Evolutionary conservation across 2,888 invertebrate genomes (phyloP).

Genomic region (Esperia sulphurella): DNA sequence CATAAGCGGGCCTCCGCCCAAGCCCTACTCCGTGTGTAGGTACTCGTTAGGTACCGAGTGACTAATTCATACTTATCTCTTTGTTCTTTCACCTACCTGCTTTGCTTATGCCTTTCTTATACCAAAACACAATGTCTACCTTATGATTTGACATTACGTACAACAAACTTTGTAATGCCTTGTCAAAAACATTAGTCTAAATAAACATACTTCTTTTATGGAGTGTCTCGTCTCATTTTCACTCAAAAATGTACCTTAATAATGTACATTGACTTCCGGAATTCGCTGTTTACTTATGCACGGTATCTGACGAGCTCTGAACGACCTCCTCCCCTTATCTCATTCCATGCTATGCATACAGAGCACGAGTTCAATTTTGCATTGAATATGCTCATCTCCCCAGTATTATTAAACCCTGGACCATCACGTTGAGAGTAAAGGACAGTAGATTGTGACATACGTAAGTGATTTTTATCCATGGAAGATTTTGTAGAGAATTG

Average conservation of each 20-base stretch:
- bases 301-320: slow-evolving; percentile 37
- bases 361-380: slow-evolving; percentile 49
- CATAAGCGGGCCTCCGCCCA: slow-evolving; percentile 64
- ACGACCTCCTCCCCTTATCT: slow-evolving; percentile 37
- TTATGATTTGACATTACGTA: too few relatives aligned
- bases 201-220: slow-evolving; percentile 2
- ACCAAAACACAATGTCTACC: too few relatives aligned
- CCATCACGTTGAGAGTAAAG: slow-evolving; percentile 16
- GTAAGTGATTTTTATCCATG: too few relatives aligned
- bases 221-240: neutral
- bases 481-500: too few relatives aligned
- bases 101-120: too few relatives aligned
- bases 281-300: slow-evolving; percentile 56
- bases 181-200: neutral
- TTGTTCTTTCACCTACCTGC: slow-evolving; percentile 28
- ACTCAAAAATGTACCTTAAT: slow-evolving; percentile 1
- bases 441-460: too few relatives aligned
- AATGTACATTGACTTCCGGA: slow-evolving; percentile 44
- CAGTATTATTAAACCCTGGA: slow-evolving; percentile 31
- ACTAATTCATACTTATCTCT: slow-evolving; percentile 24
- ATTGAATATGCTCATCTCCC: slow-evolving; percentile 40
- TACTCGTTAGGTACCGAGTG: slow-evolving; percentile 21
- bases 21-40: slow-evolving; percentile 30
- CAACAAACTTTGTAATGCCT: too few relatives aligned
- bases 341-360: slow-evolving; percentile 41